These are phyloP conservation scores for Stichopus chloronotus DNA, from an alignment of 35 echinoderm and acorn worm species.

Conservation along the genomic window DNA sequence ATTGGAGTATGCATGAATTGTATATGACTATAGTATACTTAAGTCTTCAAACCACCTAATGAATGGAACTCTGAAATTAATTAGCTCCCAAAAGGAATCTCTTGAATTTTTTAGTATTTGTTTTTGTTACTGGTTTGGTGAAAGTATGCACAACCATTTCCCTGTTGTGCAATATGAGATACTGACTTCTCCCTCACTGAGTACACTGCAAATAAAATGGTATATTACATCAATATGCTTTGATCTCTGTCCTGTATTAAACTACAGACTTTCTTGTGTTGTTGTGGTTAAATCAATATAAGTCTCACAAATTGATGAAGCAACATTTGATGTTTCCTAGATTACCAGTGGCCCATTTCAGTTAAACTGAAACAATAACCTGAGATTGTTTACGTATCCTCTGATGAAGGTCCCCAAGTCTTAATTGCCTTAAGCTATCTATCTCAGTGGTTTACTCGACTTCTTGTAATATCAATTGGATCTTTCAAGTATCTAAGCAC, in stretches of 20 bases:
- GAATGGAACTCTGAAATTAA: too few relatives aligned
- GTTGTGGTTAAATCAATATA: neutral
- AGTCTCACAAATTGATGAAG: constrained; percentile 18
- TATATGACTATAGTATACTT: neutral
- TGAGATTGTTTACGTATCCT: neutral
- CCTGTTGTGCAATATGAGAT: constrained; percentile 18
- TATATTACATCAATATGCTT: constrained; percentile 48
- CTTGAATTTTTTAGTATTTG: constrained; percentile 29
- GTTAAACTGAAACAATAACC: constrained; percentile 16
- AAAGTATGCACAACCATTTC: constrained; percentile 38
- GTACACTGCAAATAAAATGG: constrained; percentile 34
- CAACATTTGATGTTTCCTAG: constrained; percentile 16
- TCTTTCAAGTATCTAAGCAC: too few relatives aligned
- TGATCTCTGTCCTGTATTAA: constrained; percentile 14
- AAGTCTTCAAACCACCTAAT: neutral
- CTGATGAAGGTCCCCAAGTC: neutral
- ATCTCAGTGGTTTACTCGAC: too few relatives aligned
- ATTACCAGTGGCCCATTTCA: constrained; percentile 28
- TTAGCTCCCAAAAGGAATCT: constrained; percentile 6
- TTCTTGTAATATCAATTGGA: too few relatives aligned
- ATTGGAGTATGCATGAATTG: neutral
- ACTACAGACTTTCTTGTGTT: constrained; percentile 22
- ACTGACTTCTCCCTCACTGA: constrained; percentile 11
- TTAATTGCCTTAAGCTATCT: neutral
- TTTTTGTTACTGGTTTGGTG: constrained; percentile 29